phyloP scores from a whole-genome alignment of 2,888 invertebrate genomes.

The Epiblema foenella region DNA sequence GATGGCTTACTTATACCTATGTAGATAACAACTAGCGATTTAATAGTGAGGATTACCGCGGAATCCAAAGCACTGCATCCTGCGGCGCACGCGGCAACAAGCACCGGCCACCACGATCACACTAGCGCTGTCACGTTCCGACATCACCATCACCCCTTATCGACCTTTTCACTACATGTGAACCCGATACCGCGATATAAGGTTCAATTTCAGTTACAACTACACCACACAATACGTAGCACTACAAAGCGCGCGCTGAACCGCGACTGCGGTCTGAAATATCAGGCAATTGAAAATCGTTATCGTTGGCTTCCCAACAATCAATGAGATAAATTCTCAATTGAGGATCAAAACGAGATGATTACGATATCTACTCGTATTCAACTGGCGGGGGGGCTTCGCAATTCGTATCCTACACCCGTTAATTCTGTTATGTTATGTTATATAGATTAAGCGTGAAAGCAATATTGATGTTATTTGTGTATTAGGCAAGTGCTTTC shows the following conservation, averaged over 20 bases:
- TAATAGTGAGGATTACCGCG: constrained; percentile 68
- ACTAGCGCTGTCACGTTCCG: constrained; percentile 75
- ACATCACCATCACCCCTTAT: constrained; percentile 76
- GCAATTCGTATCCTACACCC: background rate
- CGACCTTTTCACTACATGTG: constrained; percentile 59
- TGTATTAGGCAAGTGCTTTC: constrained; percentile 4
- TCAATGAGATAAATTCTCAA: constrained; percentile 72
- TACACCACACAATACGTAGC: constrained; percentile 46
- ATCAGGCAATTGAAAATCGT: constrained; percentile 60
- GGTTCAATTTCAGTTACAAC: constrained; percentile 49
- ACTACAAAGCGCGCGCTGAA: constrained; percentile 62
- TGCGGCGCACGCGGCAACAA: constrained; percentile 79
- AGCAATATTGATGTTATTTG: constrained; percentile 14
- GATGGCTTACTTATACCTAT: background rate
- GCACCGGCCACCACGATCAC: constrained; percentile 67
- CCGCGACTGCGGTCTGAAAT: constrained; percentile 63
- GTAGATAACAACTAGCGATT: constrained; percentile 24
- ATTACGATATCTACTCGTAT: constrained; percentile 54
- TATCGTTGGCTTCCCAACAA: constrained; percentile 64
- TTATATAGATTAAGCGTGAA: constrained; percentile 12
- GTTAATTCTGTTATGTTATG: background rate
- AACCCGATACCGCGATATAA: constrained; percentile 54
- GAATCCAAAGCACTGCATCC: constrained; percentile 82
- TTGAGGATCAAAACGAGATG: constrained; percentile 61
- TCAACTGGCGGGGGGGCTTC: constrained; percentile 36